Conservation (phyloP, 2,797 vertebrate species). For the Apogon hyalosoma region DNA sequence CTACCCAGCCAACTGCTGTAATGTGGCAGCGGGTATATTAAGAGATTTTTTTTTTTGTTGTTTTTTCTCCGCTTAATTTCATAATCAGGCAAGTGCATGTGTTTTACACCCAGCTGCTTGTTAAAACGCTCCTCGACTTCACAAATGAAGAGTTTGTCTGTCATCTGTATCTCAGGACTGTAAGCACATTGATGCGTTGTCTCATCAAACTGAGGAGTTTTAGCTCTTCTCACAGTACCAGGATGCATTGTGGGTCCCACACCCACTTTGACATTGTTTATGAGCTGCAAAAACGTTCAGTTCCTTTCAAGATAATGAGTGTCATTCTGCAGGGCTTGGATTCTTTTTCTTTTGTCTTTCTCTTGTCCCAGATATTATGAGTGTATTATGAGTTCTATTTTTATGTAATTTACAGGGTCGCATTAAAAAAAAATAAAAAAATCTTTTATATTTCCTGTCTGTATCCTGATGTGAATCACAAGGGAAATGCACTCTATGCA, state of each 20-base stretch:
- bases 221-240: conserved; percentile 35
- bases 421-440: neutral
- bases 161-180: conserved; percentile 13
- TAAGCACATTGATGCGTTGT: conserved; percentile 34
- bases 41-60: conserved; percentile 17
- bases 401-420: conserved; percentile 10
- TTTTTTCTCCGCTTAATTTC: neutral
- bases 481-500: neutral
- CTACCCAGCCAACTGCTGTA: conserved; percentile 6
- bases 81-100: conserved; percentile 3
- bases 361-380: conserved; percentile 33
- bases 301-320: conserved; percentile 36
- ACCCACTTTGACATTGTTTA: conserved; percentile 40
- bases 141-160: conserved; percentile 4
- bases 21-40: conserved; percentile 1
- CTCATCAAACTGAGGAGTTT: conserved; percentile 37
- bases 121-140: conserved; percentile 11
- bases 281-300: conserved; percentile 20
- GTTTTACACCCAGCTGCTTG: conserved; percentile 20
- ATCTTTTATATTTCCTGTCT: neutral
- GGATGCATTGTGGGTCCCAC: conserved; percentile 18
- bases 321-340: conserved; percentile 38
- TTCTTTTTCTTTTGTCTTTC: neutral
- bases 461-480: conserved; percentile 7
- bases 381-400: conserved; percentile 42